phyloP scores from a whole-genome alignment of 2,113 vertebrate genomes.

The Diphyllodes magnificus region DNA sequence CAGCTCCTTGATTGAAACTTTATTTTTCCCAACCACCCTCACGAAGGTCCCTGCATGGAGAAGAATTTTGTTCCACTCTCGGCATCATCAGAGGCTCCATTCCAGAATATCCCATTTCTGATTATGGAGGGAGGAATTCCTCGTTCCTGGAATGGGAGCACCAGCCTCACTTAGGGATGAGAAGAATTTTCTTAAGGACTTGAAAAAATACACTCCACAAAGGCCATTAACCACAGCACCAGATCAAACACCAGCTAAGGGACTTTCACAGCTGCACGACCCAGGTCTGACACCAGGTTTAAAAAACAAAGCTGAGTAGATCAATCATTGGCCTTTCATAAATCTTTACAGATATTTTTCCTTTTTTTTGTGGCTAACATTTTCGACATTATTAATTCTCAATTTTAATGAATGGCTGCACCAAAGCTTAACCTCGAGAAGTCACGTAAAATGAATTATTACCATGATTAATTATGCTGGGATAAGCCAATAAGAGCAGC shows the following conservation, averaged over 20 bases:
- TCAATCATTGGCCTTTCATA: conserved; percentile 35
- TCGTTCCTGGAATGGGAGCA: background rate
- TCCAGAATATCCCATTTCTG: background rate
- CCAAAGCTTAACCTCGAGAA: conserved; percentile 39
- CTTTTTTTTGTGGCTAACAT: conserved; percentile 1
- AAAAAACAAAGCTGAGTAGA: conserved; percentile 23
- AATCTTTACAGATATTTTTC: conserved; percentile 12
- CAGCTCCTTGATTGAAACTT: background rate
- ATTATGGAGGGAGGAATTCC: background rate
- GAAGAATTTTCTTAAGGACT: background rate
- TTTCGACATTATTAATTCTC: conserved; percentile 49
- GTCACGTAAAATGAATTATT: conserved; percentile 38
- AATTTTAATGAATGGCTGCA: conserved; percentile 37
- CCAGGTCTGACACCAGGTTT: conserved; percentile 17
- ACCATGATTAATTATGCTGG: conserved; percentile 42
- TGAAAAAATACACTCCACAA: background rate
- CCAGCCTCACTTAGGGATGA: background rate
- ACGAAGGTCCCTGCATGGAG: background rate
- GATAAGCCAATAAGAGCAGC: conserved; percentile 26
- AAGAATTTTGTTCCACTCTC: background rate
- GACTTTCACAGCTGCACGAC: background rate
- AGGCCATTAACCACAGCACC: background rate
- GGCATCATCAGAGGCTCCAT: accelerated
- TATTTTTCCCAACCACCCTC: background rate
- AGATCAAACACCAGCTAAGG: background rate